Evolutionary conservation across 1,140 invertebrate genomes (phyloP), one percentile per base, ranked within the genome.

Genomic region (Drosophila burlai): DNA sequence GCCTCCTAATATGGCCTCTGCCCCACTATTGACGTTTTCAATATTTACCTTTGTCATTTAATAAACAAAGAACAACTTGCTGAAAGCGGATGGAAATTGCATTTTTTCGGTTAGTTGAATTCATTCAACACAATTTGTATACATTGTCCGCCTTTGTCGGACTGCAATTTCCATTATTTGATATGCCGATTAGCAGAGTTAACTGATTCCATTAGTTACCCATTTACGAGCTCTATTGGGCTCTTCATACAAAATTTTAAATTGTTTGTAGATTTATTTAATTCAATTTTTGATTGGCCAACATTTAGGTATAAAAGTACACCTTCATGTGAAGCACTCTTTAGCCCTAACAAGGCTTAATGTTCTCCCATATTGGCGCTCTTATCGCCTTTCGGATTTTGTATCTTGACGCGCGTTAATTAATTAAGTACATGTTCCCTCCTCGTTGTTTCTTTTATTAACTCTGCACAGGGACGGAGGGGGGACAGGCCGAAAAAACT

Each of bases 401-500:
- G 77, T 78, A 62, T 75, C 69, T 76, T 84, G 85, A 89, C 84
- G 74, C 84, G 62, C 47, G 43, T 87, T 90, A 89, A 87, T 87
- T 87, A 87, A 87, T 87, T 87, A 81, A 87, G 84, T 75, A 73
- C 77, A 81, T 65, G 86, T 89, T 87, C 63, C 76, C 77, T 45
- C 36, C 58, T 60, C 24, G 50, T 59, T 76, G 46, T 59, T 76
- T 55, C 73, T 55, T 61, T 84, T 79, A 87, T 89, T 67, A 81
- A 84, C 81, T 71, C 45, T 29, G 31, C 29, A 61, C 45, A 21
- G 13, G 5, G 21, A 3, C 11, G 11, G 38, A 26, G 29, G 47
- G 42, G 8, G 18, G 45, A 46, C 34, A 47, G 21, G 29, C 55
- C 45, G 38, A 47, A 62, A 85, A 89, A 80, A 81, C 60, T 89